A percentile compares a stretch with the other conserved stretches of the same genome.
Conservation (phyloP, 2,888 invertebrate genomes). For the Amorpha juglandis region DNA sequence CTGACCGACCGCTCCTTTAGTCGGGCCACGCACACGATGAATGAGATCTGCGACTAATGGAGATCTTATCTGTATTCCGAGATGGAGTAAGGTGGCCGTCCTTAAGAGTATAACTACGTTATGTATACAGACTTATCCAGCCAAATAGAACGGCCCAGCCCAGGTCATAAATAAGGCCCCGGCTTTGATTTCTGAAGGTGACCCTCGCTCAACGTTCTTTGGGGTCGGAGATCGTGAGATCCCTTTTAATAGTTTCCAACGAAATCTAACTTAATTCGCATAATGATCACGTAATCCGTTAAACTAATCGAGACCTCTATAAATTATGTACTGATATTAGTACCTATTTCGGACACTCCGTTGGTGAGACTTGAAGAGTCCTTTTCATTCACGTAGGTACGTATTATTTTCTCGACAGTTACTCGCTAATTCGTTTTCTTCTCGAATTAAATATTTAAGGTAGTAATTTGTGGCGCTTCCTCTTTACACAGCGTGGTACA, state of each 20-base stretch:
- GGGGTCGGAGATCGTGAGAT: slow-evolving; percentile 64
- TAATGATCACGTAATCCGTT: slow-evolving; percentile 69
- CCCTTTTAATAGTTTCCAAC: slow-evolving; percentile 75
- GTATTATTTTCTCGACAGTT: slow-evolving; percentile 64
- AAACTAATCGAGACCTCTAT: slow-evolving; percentile 59
- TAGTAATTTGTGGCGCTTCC: slow-evolving; percentile 76
- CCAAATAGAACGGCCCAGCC: slow-evolving; percentile 63
- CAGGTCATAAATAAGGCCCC: slow-evolving; percentile 77
- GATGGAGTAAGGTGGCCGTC: slow-evolving; percentile 73
- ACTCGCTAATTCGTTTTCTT: slow-evolving; percentile 73
- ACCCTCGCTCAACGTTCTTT: slow-evolving; percentile 68
- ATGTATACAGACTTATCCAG: slow-evolving; percentile 75
- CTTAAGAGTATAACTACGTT: slow-evolving; percentile 73
- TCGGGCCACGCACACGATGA: slow-evolving; percentile 71
- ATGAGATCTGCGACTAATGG: slow-evolving; percentile 78
- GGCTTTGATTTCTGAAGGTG: slow-evolving; percentile 81
- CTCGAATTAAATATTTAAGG: slow-evolving; percentile 75
- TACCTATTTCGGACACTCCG: slow-evolving; percentile 8
- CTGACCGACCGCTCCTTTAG: slow-evolving; percentile 54
- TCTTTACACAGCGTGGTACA: slow-evolving; percentile 64
- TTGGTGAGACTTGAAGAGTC: slow-evolving; percentile 14
- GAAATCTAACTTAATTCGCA: slow-evolving; percentile 73
- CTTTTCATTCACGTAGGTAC: slow-evolving; percentile 35
- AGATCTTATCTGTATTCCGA: slow-evolving; percentile 74
- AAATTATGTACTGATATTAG: slow-evolving; percentile 49